Evolutionary conservation across 2,888 invertebrate genomes (phyloP).

Genomic region (Hirtodrosophila duncani): DNA sequence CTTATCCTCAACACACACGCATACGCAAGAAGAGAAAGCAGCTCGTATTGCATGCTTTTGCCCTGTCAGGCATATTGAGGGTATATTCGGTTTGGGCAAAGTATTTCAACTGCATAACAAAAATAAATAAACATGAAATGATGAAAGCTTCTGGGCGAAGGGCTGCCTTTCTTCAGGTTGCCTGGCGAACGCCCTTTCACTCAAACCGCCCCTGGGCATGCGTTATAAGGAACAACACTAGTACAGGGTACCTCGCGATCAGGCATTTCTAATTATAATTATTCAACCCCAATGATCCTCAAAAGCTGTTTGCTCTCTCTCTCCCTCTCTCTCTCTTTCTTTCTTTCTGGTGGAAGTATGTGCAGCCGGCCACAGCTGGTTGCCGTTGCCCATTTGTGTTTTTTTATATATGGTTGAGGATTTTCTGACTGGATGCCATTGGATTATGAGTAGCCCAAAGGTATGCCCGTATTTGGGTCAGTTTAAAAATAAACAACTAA

Average conservation of each 20-base stretch:
- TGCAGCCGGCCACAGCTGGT: conserved; percentile 25
- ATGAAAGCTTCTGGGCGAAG: no score
- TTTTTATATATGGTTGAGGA: conserved; percentile 30
- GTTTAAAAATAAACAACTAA: conserved; percentile 64
- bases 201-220: no score
- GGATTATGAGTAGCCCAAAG: background rate
- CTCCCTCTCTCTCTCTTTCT: background rate
- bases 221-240: no score
- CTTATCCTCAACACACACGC: background rate
- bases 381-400: no score
- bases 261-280: background rate
- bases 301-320: background rate
- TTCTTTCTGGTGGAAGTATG: background rate
- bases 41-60: conserved; percentile 42
- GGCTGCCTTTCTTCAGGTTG: no score
- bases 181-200: no score
- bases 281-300: conserved; percentile 14
- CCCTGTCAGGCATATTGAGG: no score
- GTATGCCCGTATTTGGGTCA: conserved; percentile 58
- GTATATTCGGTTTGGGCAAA: no score
- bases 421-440: conserved; percentile 42
- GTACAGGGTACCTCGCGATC: background rate
- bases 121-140: no score
- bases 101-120: no score
- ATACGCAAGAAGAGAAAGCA: conserved; percentile 62